Base-by-base conservation (phyloP, 2,797 vertebrate genomes). In the Bradypus variegatus region DNA sequence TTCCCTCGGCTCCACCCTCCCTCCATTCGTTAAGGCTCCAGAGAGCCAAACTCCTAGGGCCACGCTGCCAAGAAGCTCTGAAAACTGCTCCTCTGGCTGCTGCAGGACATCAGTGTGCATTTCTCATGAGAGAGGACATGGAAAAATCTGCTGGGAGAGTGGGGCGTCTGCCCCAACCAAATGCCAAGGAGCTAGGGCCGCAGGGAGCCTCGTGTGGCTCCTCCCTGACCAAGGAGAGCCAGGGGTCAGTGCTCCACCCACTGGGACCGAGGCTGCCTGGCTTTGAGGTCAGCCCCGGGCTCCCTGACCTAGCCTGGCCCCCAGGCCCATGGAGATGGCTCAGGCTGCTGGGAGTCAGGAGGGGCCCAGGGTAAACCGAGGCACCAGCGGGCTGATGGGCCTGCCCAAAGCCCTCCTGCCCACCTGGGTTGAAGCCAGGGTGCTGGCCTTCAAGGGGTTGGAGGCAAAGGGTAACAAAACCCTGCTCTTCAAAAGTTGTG, bases 111-210 rank as follows among this genome's bases (percentile, higher is more conserved):
- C 55, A 69, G 65, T 67, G 67, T 76, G 60, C 70, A 55, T 89
- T 87, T 91, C 70, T 95, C 90, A 80, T n/a, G 78, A 76, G 75
- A 64, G 50, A 91, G 73, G 58, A 77, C 86, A 80, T 76, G 92
- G 93, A 91, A 87, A 88, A 92, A 53, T 64, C 38, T 15, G 69
- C 69, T 31, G 18, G 50, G 76, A 65, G 25, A 16, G 76, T 73
- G n/a, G 23, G 16, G 65, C 67, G 75, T 76, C 78, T 48, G 88
- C 58, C 58, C 21, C 21, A 18, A 58, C 58, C 8, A 29, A 79
- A 48, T 18, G 38, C n/a, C 70, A 62, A 3, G 77, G 79, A 58
- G 48, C 55, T 69, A 58, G 36, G 72, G 33, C n/a, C 78, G 83
- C 60, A 15, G 41, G 0, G 10, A n/a, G 67, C 55, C 83, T 69